Conservation (phyloP, 1,140 invertebrate genomes). For the Sinella curviseta region DNA sequence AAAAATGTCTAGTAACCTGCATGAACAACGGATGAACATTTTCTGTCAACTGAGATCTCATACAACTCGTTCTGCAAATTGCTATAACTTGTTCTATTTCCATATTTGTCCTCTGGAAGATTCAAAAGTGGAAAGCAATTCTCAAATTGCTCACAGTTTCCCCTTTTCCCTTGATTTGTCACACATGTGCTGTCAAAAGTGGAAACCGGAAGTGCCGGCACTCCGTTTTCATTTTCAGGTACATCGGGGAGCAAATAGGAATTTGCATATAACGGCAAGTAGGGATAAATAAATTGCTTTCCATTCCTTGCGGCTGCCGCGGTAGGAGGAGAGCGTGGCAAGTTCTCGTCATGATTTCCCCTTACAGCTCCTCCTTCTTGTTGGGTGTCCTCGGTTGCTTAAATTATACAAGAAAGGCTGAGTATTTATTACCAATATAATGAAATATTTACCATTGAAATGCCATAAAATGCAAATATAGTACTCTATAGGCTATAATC, state of each 20-base stretch:
- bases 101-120: background rate
- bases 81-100: slow-evolving; percentile 1
- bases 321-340: background rate
- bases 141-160: slow-evolving; percentile 14
- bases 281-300: background rate
- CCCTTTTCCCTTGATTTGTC: slow-evolving; percentile 1
- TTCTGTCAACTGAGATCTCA: background rate
- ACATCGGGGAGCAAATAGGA: background rate
- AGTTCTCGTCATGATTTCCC: background rate
- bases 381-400: background rate
- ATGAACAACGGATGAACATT: slow-evolving; percentile 16
- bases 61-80: background rate
- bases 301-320: background rate
- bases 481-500: too few species aligned
- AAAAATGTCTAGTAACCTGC: background rate
- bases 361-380: background rate
- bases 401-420: too few species aligned
- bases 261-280: background rate
- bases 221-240: background rate
- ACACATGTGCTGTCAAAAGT: background rate
- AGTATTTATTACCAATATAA: too few species aligned
- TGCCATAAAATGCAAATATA: too few species aligned
- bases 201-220: background rate
- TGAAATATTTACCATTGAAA: too few species aligned
- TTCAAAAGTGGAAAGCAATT: slow-evolving; percentile 19